phyloP scores from a whole-genome alignment of 2,113 vertebrate genomes.

The Erpornis zantholeuca region DNA sequence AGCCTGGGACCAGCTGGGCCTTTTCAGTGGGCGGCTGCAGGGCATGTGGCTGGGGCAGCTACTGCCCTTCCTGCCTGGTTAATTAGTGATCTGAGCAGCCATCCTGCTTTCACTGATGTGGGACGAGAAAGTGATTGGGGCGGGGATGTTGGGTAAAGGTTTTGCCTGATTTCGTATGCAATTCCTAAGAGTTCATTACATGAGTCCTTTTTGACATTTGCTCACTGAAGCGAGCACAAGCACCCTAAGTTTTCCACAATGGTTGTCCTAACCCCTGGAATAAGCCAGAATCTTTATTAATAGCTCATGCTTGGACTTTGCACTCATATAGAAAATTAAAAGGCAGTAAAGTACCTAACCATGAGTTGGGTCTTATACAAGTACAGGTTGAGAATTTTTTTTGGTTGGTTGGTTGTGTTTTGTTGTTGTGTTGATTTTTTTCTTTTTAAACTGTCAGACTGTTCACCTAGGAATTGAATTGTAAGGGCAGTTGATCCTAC shows the following conservation, averaged over 20 bases:
- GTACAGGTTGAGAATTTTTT: background rate
- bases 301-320: background rate
- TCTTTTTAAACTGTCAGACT: background rate
- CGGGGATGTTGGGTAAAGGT: background rate
- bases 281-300: background rate
- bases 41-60: background rate
- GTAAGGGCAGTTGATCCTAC: background rate
- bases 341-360: background rate
- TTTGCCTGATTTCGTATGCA: background rate
- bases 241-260: background rate
- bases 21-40: background rate
- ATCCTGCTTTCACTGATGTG: background rate
- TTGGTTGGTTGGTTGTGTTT: background rate
- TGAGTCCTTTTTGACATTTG: accelerated
- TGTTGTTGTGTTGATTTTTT: background rate
- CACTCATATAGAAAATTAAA: background rate
- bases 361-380: background rate
- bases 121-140: background rate
- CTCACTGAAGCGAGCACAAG: background rate
- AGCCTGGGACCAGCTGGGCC: background rate
- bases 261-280: background rate
- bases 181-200: accelerated
- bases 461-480: background rate
- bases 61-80: background rate
- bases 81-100: background rate